Evolutionary conservation across 2,888 invertebrate species (phyloP), one percentile per base, ranked within the genome.

Genomic region (Drosophila gaucha): DNA sequence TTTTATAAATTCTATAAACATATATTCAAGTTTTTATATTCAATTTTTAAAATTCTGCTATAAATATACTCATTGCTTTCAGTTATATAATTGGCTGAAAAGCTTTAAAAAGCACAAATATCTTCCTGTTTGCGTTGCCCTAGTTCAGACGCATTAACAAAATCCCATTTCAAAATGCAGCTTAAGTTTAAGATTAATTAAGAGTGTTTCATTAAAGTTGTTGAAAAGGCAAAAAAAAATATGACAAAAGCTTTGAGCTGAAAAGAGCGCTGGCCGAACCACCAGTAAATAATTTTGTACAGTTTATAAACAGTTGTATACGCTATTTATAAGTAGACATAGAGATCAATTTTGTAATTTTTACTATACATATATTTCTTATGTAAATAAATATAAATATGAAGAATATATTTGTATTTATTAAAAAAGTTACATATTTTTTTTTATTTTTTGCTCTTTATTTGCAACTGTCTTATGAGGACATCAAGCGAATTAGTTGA

Each of bases 141-240:
- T 18, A 9, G 8, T 16, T 12, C 33, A 24, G 24, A 14, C n/a
- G 28, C 43, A 54, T 55, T 31, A 30, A 18, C 12, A n/a, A 31
- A 44, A 50, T 16, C 18, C 28, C 44, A 44, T 55, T 41, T 36
- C 14, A 55, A 28, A 41, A 38, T 39, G 24, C 41, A 74, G 38
- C 30, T 56, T 6, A 35, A 49, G 24, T 46, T 74, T 31, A 18
- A 51, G 47, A 51, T 51, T 60, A 56, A 73, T 60, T 67, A 43
- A 44, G 30, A 67, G 51, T 58, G 31, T 16, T 36, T 41, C 54
- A 71, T 52, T 64, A 68, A 57, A 71, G 43, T 20, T 31, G 12
- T 31, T 39, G 39, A 44, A 35, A 50, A 41, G 24, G n/a, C 24
- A 51, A 26, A 22, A 22, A 16, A 51, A 46, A 60, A 47, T 52